These are phyloP conservation scores for Orthonyx spaldingii DNA, from an alignment of 2,113 vertebrate genomes.

Conservation along the genomic window DNA sequence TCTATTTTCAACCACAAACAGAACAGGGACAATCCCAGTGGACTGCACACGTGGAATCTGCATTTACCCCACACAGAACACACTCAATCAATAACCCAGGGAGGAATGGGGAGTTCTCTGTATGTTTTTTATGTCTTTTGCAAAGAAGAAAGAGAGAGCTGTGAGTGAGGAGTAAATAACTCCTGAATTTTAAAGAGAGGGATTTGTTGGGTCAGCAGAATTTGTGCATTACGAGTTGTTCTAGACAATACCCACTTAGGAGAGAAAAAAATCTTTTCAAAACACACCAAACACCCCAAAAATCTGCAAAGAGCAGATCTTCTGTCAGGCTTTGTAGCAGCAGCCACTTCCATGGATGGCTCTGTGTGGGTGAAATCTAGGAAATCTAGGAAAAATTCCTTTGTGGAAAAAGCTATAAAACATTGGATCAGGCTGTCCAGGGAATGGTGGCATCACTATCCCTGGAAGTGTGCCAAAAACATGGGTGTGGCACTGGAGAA, in stretches of 20 bases:
- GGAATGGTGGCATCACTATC: too few relatives aligned
- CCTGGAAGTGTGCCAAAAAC: not conserved
- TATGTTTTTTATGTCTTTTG: not conserved
- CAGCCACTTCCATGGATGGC: too few relatives aligned
- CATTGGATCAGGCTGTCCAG: too few relatives aligned
- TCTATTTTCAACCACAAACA: not conserved
- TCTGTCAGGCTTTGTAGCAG: too few relatives aligned
- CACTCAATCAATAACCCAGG: too few relatives aligned
- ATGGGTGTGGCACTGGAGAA: not conserved
- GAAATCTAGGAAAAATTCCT: too few relatives aligned
- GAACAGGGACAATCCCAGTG: not conserved
- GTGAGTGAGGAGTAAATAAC: not conserved
- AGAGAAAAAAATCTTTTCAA: not conserved
- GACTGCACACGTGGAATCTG: not conserved
- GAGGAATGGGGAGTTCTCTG: not conserved
- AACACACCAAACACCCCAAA: accelerated
- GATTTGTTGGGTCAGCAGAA: not conserved
- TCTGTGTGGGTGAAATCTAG: too few relatives aligned
- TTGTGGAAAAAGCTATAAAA: too few relatives aligned
- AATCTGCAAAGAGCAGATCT: too few relatives aligned
- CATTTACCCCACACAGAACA: not conserved
- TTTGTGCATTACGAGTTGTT: accelerated
- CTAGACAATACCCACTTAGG: not conserved
- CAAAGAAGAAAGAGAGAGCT: not conserved
- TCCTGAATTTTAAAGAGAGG: not conserved